Base-by-base conservation (phyloP, 2,888 invertebrate genomes). In the Empis livida region DNA sequence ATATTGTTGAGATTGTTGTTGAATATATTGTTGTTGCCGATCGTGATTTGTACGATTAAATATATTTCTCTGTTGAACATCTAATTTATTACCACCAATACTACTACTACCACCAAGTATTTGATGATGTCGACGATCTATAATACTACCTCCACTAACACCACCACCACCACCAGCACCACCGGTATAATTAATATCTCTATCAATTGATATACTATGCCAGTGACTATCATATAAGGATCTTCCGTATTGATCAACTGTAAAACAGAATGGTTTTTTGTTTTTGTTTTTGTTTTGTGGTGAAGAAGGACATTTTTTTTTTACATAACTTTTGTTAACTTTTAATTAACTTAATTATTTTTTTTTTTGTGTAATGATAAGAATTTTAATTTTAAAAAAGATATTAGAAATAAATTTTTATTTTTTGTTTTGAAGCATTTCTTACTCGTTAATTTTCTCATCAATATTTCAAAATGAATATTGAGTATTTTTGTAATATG, bases 31-130 rank as follows among this genome's bases (percentile, higher is more conserved):
- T 56, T 59, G 55, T 55, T 60, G 67, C 63, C 68, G 68, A 49
- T 68, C 67, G 62, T 70, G 77, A 71, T 72, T 71, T 57, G 70
- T 71, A 61, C 67, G 67, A 59, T 68, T 70, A 49, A 67, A 63
- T 42, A 60, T 61, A 54, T 67, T 65, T 46, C 62, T 62, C 54
- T 70, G 69, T 51, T 68, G 67, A 43, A 69, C 68, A 60, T 70
- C 68, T 55, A 70, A 57, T 45, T 67, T 65, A 49, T 52, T 51
- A 40, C 45, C 44, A 37, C 27, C 31, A 41, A 49, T 43, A 20
- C 5, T 20, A 20, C 20, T 20, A 20, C 5, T 27, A 27, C 5
- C 8, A 27, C 23, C 23, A 27, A 8, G 23, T 8, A 27, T 27
- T 27, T 27, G 23, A 27, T 27, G 23, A 27, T 27, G 23, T 27